phyloP scores from a whole-genome alignment of 1,140 invertebrate species.

The Drosophila prosaltans region DNA sequence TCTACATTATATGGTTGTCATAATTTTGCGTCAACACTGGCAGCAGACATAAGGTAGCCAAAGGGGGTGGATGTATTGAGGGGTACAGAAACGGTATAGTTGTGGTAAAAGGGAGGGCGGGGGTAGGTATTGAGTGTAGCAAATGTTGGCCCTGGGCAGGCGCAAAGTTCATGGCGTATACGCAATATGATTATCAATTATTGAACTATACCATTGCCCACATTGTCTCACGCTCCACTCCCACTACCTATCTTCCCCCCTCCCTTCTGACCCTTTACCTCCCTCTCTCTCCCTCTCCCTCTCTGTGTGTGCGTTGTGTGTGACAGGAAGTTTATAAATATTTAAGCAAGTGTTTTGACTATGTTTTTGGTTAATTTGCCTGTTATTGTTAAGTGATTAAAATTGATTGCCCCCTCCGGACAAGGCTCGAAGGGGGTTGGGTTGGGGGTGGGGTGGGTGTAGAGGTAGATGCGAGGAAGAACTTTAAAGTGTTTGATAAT shows the following conservation, averaged over 20 bases:
- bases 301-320: slow-evolving; percentile 1
- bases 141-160: slow-evolving; percentile 9
- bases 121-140: neutral
- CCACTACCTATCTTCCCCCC: too few species aligned
- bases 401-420: slow-evolving; percentile 36
- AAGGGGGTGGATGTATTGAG: neutral
- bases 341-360: slow-evolving; percentile 48
- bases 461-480: neutral
- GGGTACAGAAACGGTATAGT: neutral
- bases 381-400: slow-evolving; percentile 34
- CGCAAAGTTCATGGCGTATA: slow-evolving; percentile 43
- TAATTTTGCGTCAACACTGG: slow-evolving; percentile 29
- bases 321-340: slow-evolving; percentile 50
- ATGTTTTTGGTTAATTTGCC: slow-evolving; percentile 53
- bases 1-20: slow-evolving; percentile 62
- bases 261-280: neutral
- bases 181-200: slow-evolving; percentile 55
- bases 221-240: slow-evolving; percentile 5
- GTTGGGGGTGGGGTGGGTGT: neutral
- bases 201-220: slow-evolving; percentile 24
- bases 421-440: neutral
- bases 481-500: slow-evolving; percentile 10
- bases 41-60: slow-evolving; percentile 6
- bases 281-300: neutral
- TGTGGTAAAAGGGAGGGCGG: neutral